These are phyloP conservation scores for Aythya baeri DNA, from an alignment of 2,113 vertebrate genomes.

Conservation along the genomic window DNA sequence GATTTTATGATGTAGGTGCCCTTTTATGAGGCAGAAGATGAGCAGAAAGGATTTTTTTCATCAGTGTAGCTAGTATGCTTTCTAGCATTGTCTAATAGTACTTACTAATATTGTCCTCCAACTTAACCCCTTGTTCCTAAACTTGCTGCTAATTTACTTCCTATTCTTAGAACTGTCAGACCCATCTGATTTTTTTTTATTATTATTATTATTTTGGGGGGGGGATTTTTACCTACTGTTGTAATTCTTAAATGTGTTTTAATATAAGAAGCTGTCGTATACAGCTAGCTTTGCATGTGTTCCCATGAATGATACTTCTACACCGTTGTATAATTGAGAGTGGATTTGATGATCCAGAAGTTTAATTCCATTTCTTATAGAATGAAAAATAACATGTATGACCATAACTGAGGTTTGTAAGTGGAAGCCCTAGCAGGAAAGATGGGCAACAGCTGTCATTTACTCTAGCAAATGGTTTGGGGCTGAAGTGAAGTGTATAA, in stretches of 20 bases:
- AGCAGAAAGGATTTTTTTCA: background rate
- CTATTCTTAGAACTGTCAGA: background rate
- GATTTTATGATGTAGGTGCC: background rate
- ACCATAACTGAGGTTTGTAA: background rate
- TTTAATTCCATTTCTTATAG: background rate
- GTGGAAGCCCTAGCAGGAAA: background rate
- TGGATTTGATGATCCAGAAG: background rate
- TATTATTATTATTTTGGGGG: background rate
- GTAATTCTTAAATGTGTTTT: background rate
- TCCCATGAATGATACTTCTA: background rate
- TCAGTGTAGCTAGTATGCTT: background rate
- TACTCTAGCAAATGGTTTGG: background rate
- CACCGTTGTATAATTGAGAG: background rate
- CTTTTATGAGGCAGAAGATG: background rate
- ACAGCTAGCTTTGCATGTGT: background rate
- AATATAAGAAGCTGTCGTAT: background rate
- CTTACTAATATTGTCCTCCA: background rate
- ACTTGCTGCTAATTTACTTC: background rate
- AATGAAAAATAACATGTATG: background rate
- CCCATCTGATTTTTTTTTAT: too few relatives aligned
- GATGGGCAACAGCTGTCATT: background rate
- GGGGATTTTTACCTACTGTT: background rate
- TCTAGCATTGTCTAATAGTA: background rate
- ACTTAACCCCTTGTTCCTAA: background rate
- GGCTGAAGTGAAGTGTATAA: fast-evolving